These are phyloP conservation scores for Lophotriccus pileatus DNA, from an alignment of 2,797 vertebrate species.

Conservation along the genomic window DNA sequence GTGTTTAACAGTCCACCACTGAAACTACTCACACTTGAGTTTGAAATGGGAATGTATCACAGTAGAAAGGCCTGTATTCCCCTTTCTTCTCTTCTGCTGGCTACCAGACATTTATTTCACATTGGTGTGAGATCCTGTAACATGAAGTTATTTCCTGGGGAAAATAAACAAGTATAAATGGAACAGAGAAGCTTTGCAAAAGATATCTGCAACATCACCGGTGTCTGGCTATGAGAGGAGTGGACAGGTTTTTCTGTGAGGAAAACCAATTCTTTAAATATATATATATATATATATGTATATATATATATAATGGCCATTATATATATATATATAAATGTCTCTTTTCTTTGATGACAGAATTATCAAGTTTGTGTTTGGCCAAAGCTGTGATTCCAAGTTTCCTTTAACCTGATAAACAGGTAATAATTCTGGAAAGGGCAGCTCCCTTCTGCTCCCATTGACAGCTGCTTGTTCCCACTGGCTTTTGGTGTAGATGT, in stretches of 20 bases:
- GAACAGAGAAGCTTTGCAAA: slow-evolving; percentile 6
- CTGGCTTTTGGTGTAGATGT: background rate
- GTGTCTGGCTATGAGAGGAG: background rate
- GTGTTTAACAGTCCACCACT: slow-evolving; percentile 4
- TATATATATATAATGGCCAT: background rate
- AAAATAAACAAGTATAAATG: background rate
- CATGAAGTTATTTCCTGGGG: slow-evolving; percentile 28
- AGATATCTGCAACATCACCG: background rate
- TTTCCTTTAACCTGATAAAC: background rate
- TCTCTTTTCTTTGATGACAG: background rate
- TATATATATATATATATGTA: background rate
- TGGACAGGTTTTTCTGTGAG: background rate
- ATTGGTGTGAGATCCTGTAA: slow-evolving; percentile 17
- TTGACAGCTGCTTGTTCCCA: background rate
- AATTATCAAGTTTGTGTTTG: background rate
- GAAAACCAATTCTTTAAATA: background rate
- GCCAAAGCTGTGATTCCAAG: background rate
- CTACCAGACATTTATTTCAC: slow-evolving; percentile 29
- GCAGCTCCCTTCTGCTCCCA: background rate
- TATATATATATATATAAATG: background rate
- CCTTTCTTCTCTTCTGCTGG: background rate
- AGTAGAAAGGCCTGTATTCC: background rate
- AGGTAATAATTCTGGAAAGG: background rate
- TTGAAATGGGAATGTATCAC: background rate
- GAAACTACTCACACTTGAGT: background rate